Base-by-base conservation (phyloP, 2,888 invertebrate species). In the Tetramorium bicarinatum region DNA sequence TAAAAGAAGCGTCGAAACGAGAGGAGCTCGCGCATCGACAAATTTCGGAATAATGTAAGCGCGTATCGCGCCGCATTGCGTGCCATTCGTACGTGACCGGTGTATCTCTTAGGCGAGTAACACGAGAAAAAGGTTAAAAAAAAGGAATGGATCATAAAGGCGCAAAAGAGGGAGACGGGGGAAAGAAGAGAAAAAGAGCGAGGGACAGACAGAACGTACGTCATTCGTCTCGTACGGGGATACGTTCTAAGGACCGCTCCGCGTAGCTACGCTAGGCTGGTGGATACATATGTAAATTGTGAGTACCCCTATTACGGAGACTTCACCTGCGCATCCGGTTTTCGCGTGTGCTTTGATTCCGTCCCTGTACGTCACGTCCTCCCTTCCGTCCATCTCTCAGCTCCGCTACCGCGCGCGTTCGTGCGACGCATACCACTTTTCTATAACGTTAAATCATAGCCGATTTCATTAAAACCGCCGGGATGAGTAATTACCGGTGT, bases 321-420 rank as follows among this genome's bases (percentile, higher is more conserved):
- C 93, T 93, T 93, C 93, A 93, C 93, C 93, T 93, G 93, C 93
- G 92, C 91, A 93, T 93, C 93, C 93, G 93, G 93, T 93, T 93
- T 93, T 93, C 92, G 92, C 90, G 85, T 89, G 89, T 88, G 91
- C 89, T 91, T 88, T 88, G 87, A 89, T 90, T 90, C 86, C 87
- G 88, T 89, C 87, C 89, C 89, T 87, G 85, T 89, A 84, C 79
- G 74, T 80, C 79, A 80, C 79, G 74, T 80, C 79, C 79, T 72
- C 59, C 77, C 56, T 87, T 83, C 84, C 89, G 87, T 72, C 34
- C 47, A 69, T 34, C 77, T 83, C 84, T 85, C 85, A 82, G 87
- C 80, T 83, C 75, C 75, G 81, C 44, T 79, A 71, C 54, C 79
- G 67, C 52, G 47, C 61, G 15, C 44, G 72, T 34, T 18, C 69